phyloP scores from a whole-genome alignment of 2,888 invertebrate species.

The Lucinisca nassula region DNA sequence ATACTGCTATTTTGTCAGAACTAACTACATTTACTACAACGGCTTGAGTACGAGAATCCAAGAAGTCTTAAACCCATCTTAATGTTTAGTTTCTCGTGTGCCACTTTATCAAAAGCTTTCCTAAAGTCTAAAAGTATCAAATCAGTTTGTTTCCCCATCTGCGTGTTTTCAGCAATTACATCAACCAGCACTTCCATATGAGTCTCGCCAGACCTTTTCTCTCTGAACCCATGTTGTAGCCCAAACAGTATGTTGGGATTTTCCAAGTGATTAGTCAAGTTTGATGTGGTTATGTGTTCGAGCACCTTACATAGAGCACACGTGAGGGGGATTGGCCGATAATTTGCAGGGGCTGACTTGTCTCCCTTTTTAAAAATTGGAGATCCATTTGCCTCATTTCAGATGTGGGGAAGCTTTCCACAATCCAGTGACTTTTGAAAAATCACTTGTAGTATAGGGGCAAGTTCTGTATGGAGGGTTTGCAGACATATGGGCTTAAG shows the following conservation, averaged over 20 bases:
- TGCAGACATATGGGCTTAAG: neutral
- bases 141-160: constrained; percentile 5
- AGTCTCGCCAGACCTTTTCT: neutral
- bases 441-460: neutral
- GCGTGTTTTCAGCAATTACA: neutral
- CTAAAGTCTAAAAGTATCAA: constrained; percentile 8
- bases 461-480: neutral
- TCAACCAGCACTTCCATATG: neutral
- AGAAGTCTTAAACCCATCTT: too few relatives aligned
- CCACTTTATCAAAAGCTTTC: constrained; percentile 8
- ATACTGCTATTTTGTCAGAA: constrained; percentile 4
- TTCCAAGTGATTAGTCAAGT: neutral
- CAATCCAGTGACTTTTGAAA: neutral
- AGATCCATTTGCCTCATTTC: neutral
- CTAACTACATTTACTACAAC: too few relatives aligned
- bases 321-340: neutral
- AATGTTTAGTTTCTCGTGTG: neutral
- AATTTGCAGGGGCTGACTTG: constrained; percentile 13
- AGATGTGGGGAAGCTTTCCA: neutral
- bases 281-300: constrained; percentile 8
- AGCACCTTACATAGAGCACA: neutral
- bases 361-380: constrained; percentile 28
- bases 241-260: neutral
- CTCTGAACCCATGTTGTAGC: constrained; percentile 12
- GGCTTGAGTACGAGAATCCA: neutral